Conservation (phyloP, 2,888 invertebrate species). For the Ellobium chinense region DNA sequence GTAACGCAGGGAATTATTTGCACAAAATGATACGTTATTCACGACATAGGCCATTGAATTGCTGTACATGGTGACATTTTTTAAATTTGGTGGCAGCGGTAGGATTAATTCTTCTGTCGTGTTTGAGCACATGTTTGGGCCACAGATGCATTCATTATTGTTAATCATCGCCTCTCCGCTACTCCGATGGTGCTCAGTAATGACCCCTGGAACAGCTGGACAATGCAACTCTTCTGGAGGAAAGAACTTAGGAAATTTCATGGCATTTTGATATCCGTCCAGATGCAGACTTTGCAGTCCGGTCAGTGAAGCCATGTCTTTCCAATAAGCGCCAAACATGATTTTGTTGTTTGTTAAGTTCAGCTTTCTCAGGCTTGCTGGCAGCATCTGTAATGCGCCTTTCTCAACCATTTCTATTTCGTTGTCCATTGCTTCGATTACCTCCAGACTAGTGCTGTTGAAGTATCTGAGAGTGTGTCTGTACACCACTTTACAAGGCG, state of each 20-base stretch:
- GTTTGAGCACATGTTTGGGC: neutral
- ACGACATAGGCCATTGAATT: conserved; percentile 37
- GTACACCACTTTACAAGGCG: conserved; percentile 20
- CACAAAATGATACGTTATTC: conserved; percentile 3
- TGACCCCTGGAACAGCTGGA: too few relatives aligned
- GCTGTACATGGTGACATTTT: conserved; percentile 19
- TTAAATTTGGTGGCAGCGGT: conserved; percentile 32
- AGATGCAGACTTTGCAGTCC: conserved; percentile 20
- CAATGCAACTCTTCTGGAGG: neutral
- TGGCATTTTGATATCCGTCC: neutral
- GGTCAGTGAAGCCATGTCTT: conserved; percentile 33
- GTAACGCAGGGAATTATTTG: conserved; percentile 26
- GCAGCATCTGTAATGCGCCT: conserved; percentile 42
- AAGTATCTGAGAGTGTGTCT: conserved; percentile 14
- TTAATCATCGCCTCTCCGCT: too few relatives aligned
- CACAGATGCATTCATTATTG: neutral
- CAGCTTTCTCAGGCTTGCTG: conserved; percentile 22
- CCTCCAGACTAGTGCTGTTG: conserved; percentile 25
- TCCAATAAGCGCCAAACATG: conserved; percentile 38
- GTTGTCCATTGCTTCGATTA: conserved; percentile 43
- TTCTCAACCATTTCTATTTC: conserved; percentile 41
- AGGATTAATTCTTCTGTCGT: neutral
- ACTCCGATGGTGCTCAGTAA: too few relatives aligned
- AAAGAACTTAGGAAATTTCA: neutral
- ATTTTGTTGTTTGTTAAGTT: conserved; percentile 34